Percentiles rank a stretch among this genome's conserved stretches.
Evolutionary conservation across 1,140 invertebrate species (phyloP).

Genomic region (Rhagoletis pomonella): DNA sequence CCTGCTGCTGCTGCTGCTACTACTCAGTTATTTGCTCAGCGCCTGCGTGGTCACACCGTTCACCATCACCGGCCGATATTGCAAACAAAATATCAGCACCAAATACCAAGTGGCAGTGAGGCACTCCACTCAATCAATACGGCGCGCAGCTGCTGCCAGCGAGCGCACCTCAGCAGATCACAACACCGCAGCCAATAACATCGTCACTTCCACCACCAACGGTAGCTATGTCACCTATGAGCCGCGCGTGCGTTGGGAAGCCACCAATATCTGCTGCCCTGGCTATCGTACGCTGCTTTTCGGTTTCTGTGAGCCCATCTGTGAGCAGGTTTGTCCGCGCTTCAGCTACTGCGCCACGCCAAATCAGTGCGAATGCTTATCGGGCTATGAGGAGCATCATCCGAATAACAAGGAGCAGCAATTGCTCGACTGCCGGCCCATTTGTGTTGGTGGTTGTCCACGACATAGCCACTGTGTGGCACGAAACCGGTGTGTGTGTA

Average conservation of each 20-base stretch:
- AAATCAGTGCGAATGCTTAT: slow-evolving; percentile 52
- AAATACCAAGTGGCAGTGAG: slow-evolving; percentile 69
- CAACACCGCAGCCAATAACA: not conserved
- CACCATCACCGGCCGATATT: slow-evolving; percentile 63
- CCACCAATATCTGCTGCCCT: slow-evolving; percentile 65
- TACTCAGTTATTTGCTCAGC: not conserved
- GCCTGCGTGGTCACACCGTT: not conserved
- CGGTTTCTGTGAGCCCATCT: slow-evolving; percentile 45
- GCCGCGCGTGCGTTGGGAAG: slow-evolving; percentile 67
- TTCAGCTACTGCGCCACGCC: slow-evolving; percentile 35
- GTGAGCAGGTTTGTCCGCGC: slow-evolving; percentile 26
- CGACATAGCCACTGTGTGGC: slow-evolving; percentile 66
- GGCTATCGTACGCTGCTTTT: slow-evolving; percentile 54
- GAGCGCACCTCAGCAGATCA: not conserved
- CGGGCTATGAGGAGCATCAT: slow-evolving; percentile 62
- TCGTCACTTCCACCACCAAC: not conserved
- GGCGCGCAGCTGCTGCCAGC: slow-evolving; percentile 22
- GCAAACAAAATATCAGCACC: slow-evolving; percentile 68
- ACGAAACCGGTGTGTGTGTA: slow-evolving; percentile 67
- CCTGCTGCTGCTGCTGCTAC: not conserved
- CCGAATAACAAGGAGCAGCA: slow-evolving; percentile 63
- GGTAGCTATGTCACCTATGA: slow-evolving; percentile 64
- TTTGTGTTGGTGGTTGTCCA: slow-evolving; percentile 67
- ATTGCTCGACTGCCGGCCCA: slow-evolving; percentile 63
- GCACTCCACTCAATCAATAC: slow-evolving; percentile 30